Base-by-base conservation (phyloP, 2,113 vertebrate genomes). In the Barbus barbus region DNA sequence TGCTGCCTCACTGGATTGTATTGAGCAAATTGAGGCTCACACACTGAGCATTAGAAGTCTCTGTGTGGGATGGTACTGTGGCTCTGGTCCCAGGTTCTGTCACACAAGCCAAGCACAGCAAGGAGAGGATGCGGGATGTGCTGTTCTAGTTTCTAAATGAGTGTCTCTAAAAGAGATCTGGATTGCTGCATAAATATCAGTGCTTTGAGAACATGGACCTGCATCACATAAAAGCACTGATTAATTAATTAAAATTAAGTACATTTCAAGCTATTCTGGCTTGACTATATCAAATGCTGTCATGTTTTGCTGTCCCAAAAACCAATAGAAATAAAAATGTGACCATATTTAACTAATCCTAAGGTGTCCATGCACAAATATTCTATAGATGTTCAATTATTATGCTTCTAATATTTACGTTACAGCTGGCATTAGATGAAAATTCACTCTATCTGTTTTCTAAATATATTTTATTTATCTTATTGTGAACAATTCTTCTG, bases 71-170 rank as follows among this genome's bases (percentile, higher is more conserved):
- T 46, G 76, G 58, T 67, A 72, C 36, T 11, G 33, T 87, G 83
- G 86, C 86, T 85, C 31, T 16, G 38, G 38, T 84, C 84, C 81
- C 81, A 83, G 86, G 80, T 76, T 36, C 83, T 77, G 78, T 84
- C 79, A 61, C 44, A 78, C 33, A 65, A 24, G 6, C 31, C 18
- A 9, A 75, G 71, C 73, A 51, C 38, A 36, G 38, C 7, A 79
- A 81, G 28, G 73, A 58, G 44, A 85, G 12, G 65, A 78, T 9
- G 20, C 20, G 4, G 46, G 56, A 78, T 14, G 31, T 78, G 48
- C 73, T 41, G 65, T 61, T 60, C 67, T 46, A 33, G 61, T 76
- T 46, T 44, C 28, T 31, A 73, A 72, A 58, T 6, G 3, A 82
- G 81, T 61, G 38, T 77, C 72, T 56, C 48, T 51, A 41, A 80